Conservation (phyloP, 2,113 vertebrate species). For the Noturus placidus region DNA sequence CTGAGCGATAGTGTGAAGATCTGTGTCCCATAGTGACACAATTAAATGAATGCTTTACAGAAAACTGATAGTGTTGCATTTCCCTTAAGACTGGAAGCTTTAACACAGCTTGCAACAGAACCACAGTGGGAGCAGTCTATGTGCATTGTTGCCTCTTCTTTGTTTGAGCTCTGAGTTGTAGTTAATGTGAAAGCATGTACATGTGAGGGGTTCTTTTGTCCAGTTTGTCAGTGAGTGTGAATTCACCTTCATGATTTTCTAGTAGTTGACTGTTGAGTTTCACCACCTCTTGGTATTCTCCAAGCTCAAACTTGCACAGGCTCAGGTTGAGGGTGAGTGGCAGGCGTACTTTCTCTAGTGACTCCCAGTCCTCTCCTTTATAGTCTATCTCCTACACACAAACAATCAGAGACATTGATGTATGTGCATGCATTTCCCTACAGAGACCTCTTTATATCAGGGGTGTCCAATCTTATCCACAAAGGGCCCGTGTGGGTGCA, state of each 20-base stretch:
- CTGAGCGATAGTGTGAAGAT: no score
- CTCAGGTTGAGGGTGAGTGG: conserved; percentile 89
- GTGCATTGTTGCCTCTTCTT: not conserved
- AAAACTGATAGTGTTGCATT: not conserved
- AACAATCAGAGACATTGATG: conserved; percentile 37
- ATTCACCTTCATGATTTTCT: conserved; percentile 80
- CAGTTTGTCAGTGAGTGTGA: not conserved
- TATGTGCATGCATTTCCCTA: conserved; percentile 53
- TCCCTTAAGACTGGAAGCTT: not conserved
- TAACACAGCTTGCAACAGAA: not conserved
- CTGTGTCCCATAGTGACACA: no score
- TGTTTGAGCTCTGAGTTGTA: not conserved
- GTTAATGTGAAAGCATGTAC: not conserved
- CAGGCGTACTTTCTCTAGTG: conserved; percentile 84
- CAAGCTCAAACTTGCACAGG: conserved; percentile 86
- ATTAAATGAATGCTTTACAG: no score
- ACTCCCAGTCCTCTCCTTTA: conserved; percentile 82
- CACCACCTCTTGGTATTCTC: conserved; percentile 83
- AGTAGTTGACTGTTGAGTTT: conserved; percentile 83
- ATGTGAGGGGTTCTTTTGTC: not conserved
- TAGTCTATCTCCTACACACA: conserved; percentile 72
- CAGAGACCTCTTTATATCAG: conserved; percentile 58
- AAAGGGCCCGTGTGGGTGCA: no score
- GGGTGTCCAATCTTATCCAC: no score
- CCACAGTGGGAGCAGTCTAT: not conserved